Base-by-base conservation (phyloP, 2,797 vertebrate species). In the Bovichtus variegatus region DNA sequence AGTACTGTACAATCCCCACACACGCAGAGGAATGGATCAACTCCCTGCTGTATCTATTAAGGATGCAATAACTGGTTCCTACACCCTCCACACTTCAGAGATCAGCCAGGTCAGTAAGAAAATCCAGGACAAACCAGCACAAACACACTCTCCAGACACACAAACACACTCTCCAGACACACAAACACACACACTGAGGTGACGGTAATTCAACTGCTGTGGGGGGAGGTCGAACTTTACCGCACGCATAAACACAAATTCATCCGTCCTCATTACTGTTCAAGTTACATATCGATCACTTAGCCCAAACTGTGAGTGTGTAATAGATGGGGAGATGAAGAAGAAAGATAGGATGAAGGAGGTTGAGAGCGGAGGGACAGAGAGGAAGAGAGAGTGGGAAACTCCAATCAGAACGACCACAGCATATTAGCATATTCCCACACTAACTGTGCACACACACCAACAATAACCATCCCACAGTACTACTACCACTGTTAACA, bases 41-140 rank as follows among this genome's bases (percentile, higher is more conserved):
- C 83, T 92, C 91, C 89, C 88, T 50, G 83, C 86, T 90, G 89
- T 75, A 90, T 90, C 88, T 82, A 87, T 89, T 88, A 92, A 87
- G 80, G 87, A 87, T 82, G 84, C 76, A 90, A 87, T 89, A 90
- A 91, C 77, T 50, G 74, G 80, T 92, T 88, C 61, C 86, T 81
- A 63, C 82, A 74, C 64, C 64, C 63, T 88, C 68, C 87, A 89
- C 89, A 92, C 91, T 88, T 88, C 81, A 84, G 82, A 92, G 89
- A 91, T 91, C 87, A 91, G 89, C 82, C 86, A 87, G 92, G 92
- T 90, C 91, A 91, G 79, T 77, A 63, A 82, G 81, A 87, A 90
- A 89, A 92, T 88, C 86, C 83, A 81, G 91, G 90, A 81, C 89
- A 83, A 44, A 80, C 57, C 66, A 68, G 65, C 71, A 41, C 27